Conservation (phyloP, 2,888 invertebrate genomes). For the Drepana falcataria region DNA sequence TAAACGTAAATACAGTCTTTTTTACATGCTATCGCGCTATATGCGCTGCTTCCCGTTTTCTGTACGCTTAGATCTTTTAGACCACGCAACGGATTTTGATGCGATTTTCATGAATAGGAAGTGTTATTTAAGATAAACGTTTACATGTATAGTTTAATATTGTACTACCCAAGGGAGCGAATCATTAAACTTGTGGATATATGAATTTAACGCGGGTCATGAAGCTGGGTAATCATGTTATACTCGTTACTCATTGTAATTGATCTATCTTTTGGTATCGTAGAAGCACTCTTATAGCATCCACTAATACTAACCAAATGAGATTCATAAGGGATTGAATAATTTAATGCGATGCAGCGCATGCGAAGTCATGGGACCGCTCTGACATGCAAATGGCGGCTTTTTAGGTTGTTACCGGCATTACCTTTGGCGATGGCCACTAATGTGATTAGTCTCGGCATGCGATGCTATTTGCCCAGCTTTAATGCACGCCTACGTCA, state of each 20-base stretch:
- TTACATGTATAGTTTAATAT: no score
- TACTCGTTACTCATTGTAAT: neutral
- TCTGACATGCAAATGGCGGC: slow-evolving; percentile 50
- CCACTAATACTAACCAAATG: slow-evolving; percentile 16
- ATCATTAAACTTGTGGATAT: no score
- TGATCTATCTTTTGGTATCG: neutral
- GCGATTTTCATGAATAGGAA: no score
- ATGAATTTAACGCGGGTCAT: no score
- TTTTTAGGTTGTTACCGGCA: slow-evolving; percentile 53
- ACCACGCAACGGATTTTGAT: no score
- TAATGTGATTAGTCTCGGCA: slow-evolving; percentile 68
- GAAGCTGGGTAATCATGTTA: no score
- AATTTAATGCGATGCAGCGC: slow-evolving; percentile 29
- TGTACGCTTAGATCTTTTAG: no score
- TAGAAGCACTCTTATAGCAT: neutral
- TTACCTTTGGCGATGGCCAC: slow-evolving; percentile 55
- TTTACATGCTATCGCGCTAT: no score
- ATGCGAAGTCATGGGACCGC: slow-evolving; percentile 15
- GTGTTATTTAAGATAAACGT: no score
- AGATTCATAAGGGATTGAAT: slow-evolving; percentile 36
- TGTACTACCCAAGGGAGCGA: no score
- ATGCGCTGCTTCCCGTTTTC: no score
- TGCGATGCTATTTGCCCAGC: slow-evolving; percentile 51
- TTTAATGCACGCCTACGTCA: slow-evolving; percentile 45
- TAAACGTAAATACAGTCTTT: no score